Percentiles rank a stretch among this genome's conserved stretches.
phyloP scores from a whole-genome alignment of 2,797 vertebrate genomes.

The Furcifer pardalis region DNA sequence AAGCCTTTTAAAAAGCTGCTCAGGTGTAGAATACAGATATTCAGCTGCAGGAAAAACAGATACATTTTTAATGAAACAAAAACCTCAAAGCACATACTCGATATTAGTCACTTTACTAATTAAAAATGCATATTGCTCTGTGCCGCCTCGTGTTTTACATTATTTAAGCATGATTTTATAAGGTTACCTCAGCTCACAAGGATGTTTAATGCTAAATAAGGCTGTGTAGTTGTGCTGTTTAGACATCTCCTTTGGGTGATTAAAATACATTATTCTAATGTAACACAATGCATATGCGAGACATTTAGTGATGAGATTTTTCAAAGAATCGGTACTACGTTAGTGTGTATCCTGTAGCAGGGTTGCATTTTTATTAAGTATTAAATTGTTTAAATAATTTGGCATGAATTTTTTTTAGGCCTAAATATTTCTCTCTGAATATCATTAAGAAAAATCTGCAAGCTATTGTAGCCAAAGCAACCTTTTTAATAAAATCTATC shows the following conservation, averaged over 20 bases:
- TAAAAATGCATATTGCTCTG: slow-evolving; percentile 99
- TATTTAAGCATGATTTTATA: slow-evolving; percentile 94
- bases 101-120: slow-evolving; percentile 99
- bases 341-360: slow-evolving; percentile 67
- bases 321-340: slow-evolving; percentile 73
- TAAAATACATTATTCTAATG: slow-evolving; percentile 91
- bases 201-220: slow-evolving; percentile 98
- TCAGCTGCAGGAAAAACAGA: slow-evolving; percentile 90
- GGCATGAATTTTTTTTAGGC: slow-evolving; percentile 73
- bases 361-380: slow-evolving; percentile 79
- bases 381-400: slow-evolving; percentile 81
- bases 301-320: slow-evolving; percentile 82
- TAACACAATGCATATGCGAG: slow-evolving; percentile 87
- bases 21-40: slow-evolving; percentile 96
- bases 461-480: slow-evolving; percentile 73
- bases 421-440: slow-evolving; percentile 49
- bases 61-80: slow-evolving; percentile 99
- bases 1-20: slow-evolving; percentile 92
- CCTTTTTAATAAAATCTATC: slow-evolving; percentile 79
- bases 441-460: slow-evolving; percentile 76
- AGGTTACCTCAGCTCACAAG: slow-evolving; percentile 95
- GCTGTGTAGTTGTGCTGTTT: slow-evolving; percentile 89
- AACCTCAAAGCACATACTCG: slow-evolving; percentile 99
- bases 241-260: slow-evolving; percentile 90
- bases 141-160: slow-evolving; percentile 92